These are phyloP conservation scores for Macrotrachela quadricornifera DNA, from an alignment of 1,140 invertebrate species.

Conservation along the genomic window DNA sequence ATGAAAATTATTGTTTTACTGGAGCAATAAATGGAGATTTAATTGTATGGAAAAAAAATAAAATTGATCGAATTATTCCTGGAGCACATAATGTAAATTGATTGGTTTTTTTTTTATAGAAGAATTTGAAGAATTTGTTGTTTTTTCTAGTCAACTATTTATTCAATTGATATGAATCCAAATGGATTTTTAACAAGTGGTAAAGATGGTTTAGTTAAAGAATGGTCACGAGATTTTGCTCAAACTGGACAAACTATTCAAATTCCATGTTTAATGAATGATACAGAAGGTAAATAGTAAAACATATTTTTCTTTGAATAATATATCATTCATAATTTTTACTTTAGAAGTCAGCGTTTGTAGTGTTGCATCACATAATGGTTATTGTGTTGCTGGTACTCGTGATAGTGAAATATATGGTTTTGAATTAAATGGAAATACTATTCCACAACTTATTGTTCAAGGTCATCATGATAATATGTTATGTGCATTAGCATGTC, in stretches of 20 bases:
- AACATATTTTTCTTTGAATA: no score
- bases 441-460: slow-evolving; percentile 14
- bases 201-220: slow-evolving; percentile 23
- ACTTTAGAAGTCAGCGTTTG: no score
- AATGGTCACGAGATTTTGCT: slow-evolving; percentile 25
- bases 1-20: slow-evolving; percentile 13
- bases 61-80: slow-evolving; percentile 17
- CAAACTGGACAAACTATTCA: no score
- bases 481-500: slow-evolving; percentile 26
- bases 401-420: slow-evolving; percentile 16
- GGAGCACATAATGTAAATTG: slow-evolving; percentile 21
- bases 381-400: slow-evolving; percentile 18
- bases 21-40: slow-evolving; percentile 28
- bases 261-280: no score
- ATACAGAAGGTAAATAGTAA: no score
- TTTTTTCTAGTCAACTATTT: slow-evolving; percentile 13
- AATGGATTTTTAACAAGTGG: slow-evolving; percentile 26
- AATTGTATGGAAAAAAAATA: slow-evolving; percentile 25
- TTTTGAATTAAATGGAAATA: no score
- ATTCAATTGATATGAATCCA: slow-evolving; percentile 16
- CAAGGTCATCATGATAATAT: slow-evolving; percentile 26
- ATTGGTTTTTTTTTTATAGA: no score
- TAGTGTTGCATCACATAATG: background rate
- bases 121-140: no score
- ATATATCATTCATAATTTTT: no score